Base-by-base conservation (phyloP, 2,888 invertebrate genomes). In the Choristoneura rosaceana region DNA sequence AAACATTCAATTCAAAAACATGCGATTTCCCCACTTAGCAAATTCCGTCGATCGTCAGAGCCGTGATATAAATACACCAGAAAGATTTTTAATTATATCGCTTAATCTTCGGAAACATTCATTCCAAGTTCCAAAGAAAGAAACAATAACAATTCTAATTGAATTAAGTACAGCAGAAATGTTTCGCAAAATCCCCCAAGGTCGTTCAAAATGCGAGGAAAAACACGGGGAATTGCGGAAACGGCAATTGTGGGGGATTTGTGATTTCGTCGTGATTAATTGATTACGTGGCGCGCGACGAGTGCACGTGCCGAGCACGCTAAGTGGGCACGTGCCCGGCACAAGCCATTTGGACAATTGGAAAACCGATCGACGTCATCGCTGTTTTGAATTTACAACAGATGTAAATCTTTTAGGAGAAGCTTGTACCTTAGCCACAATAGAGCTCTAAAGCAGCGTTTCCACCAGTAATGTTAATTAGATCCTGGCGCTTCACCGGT, bases 241-340 rank as follows among this genome's bases (percentile, higher is more conserved):
- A 60, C 8, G 15, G 52, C 66, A n/a, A 61, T 61, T 71, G 12
- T 12, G 38, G 52, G 12, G 64, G 70, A 52, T 65, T 70, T 70
- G 43, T 33, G 65, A 50, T 70, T 65, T 65, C 41, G 60, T 59
- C 65, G 50, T 50, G 70, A 70, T 65, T 70, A 70, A 70, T 66
- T 66, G 65, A 50, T 65, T 50, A 52, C 65, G 41, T 50, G 25
- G 43, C 55, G 4, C 41, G 62, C 65, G 38, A 59, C 15, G 60
- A 10, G 2, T 14, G 4, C 41, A 66, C 70, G 66, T 71, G 70
- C 34, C 60, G 14, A 9, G 66, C 60, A 34, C 45, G 41, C 9
- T 12, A 33, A 59, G 10, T 34, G 33, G 38, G 41, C 15, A 12
- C 55, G 25, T 12, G 33, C 50, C 60, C 17, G 33, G 60, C 15